Evolutionary conservation across 1,140 invertebrate genomes (phyloP), one percentile per base, ranked within the genome.

Genomic region (Maconellicoccus hirsutus): DNA sequence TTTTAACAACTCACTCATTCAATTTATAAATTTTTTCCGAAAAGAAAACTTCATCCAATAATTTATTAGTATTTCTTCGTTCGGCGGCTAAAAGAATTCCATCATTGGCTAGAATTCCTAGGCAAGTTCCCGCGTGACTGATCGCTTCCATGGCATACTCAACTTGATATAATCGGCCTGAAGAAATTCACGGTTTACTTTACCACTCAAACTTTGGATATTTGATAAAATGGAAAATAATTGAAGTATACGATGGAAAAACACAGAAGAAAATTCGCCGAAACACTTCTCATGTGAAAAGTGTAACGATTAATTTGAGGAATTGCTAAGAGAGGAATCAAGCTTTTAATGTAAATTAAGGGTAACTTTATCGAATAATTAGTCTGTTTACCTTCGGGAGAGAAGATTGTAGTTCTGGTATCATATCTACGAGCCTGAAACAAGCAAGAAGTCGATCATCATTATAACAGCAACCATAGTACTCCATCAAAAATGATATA

Each of bases 81-180:
- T 99, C 98, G 8, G 96, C 96, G 39, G 96, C 97, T 38, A 99
- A 82, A 12, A 99, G 83, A 74, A 99, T 96, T 16, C 98, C 98
- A 82, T 99, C 95, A 72, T 89, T 90, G 3, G 96, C 94, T 71
- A 98, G 80, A 76, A 99, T 98, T 42, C 93, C 98, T 1, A 99
- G 83, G 77, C 95, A 98, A 52, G 96, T 98, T 26, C 98, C 98
- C 29, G 98, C 98, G 82, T 99, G 96, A 76, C 94, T 96, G 77
- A 99, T 99, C 73, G 98, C 98, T 84, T 99, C 98, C 95, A 99
- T 99, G 2, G 98, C 98, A 89, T 99, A 99, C 81, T 99, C 98
- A 1, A 99, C 98, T 82, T 99, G 98, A 80, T 99, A 99, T 0
- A 99, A 82, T 71, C 98, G 89, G 59, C 93, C 89, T 91, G 73